Base-by-base conservation (phyloP, 2,113 vertebrate species). In the Martes martes region DNA sequence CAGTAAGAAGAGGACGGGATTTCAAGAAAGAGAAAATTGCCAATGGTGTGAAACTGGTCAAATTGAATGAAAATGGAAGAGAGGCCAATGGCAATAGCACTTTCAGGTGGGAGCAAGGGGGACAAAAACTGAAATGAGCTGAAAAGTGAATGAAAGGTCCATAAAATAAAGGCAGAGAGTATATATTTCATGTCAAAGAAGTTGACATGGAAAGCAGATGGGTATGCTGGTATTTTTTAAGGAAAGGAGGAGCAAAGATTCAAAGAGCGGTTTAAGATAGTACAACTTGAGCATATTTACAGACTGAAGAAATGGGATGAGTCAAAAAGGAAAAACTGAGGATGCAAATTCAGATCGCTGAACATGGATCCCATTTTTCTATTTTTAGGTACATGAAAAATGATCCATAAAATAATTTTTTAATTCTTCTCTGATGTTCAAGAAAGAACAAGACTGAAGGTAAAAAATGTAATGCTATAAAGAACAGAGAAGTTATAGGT, bases 331-430 rank as follows among this genome's bases (percentile, higher is more conserved):
- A 57, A 84, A 96, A 59, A 80, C 18, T 45, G 52, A 88, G 93
- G 71, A 86, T 82, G 52, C 15, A 45, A 92, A 93, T 80, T 52
- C 26, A 90, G 57, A 74, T 71, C 93, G 80, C 0, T 79, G 67
- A 86, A 79, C 10, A 89, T 91, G 80, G 95, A 86, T 87, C 14
- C 15, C 23, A 84, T 71, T 96, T 96, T 42, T 89, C 74, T 76
- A 82, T 87, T 88, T 96, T 52, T 82, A 33, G 50, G 26, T 65
- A 14, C n/a, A 76, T 86, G 31, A 94, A 80, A 95, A 95, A 63
- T 61, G 42, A 39, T 76, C 31, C 31, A 65, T 36, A 39, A 91
- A 96, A 84, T 42, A 95, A 63, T 78, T 79, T 93, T 52, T 96
- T 91, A 63, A 92, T 93, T 95, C 11, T 55, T 85, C 45, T 69